Conservation (phyloP, 2,797 vertebrate genomes). For the Danio aesculapii region DNA sequence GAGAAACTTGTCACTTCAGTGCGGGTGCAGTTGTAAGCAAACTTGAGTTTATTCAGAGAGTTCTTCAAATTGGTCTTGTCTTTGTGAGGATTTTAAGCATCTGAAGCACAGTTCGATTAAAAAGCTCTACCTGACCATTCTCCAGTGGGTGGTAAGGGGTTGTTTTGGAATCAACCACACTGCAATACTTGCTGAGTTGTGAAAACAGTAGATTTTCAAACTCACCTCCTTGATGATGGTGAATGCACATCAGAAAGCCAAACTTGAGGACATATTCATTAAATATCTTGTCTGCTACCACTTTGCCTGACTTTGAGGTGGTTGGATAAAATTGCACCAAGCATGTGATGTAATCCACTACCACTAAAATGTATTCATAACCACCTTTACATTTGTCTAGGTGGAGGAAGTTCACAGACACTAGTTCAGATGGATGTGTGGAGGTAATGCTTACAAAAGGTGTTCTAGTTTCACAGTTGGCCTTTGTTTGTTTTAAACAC, state of each 20-base stretch:
- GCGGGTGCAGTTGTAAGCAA: conserved; percentile 58
- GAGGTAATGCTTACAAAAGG: neutral
- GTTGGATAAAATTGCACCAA: conserved; percentile 40
- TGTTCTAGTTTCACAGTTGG: neutral
- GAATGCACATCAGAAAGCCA: conserved; percentile 32
- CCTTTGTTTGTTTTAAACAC: conserved; percentile 35
- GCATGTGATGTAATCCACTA: conserved; percentile 49
- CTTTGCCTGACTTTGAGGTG: conserved; percentile 29
- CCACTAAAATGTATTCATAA: conserved; percentile 44
- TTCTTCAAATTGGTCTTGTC: conserved; percentile 51
- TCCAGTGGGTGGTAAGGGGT: conserved; percentile 37
- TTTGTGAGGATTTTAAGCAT: conserved; percentile 43
- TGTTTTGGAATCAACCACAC: conserved; percentile 20
- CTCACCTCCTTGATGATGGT: conserved; percentile 42
- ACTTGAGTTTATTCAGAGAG: conserved; percentile 43
- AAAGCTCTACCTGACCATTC: conserved; percentile 42
- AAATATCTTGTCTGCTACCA: conserved; percentile 51
- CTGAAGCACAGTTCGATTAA: conserved; percentile 40
- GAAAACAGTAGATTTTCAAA: conserved; percentile 48
- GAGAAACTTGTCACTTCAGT: conserved; percentile 41
- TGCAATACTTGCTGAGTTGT: conserved; percentile 26
- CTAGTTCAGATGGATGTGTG: conserved; percentile 11
- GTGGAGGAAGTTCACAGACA: conserved; percentile 21
- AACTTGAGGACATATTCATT: conserved; percentile 48
- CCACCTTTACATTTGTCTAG: conserved; percentile 42